Evolutionary conservation across 2,113 vertebrate species (phyloP), one percentile per base, ranked within the genome.

Genomic region (Indri indri): DNA sequence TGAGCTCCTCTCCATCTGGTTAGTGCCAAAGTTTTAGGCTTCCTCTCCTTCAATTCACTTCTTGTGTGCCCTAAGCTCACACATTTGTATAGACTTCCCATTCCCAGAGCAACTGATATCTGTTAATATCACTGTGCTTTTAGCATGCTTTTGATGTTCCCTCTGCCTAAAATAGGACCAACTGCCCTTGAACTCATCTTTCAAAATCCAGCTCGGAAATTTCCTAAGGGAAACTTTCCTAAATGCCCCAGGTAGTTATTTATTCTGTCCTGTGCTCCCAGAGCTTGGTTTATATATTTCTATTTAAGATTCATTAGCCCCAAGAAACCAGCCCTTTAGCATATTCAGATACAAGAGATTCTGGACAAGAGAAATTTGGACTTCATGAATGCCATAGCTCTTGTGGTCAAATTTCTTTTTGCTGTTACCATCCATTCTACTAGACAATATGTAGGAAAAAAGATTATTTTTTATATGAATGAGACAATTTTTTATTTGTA

Each of bases 311-410:
- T 11, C 70, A n/a, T 50, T 94, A n/a, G 4, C 27, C 37, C 73
- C 23, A 65, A 82, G 70, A 95, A 86, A 77, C 20, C 45, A 89
- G 45, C 42, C 6, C 23, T 52, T 79, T 65, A 63, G 42, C 65
- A 86, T 65, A 89, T 81, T 89, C 37, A 90, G 66, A 82, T 83
- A 92, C 7, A 77, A 91, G 54, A 90, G 27, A 57, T 70, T 96
- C 86, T 73, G 40, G 81, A 25, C 77, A 77, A 77, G 52, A 87
- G 25, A 70, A 47, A 92, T 82, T 89, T 82, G 86, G 76, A 92
- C 23, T 61, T 96, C 30, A 80, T 45, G 9, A 93, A 70, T 76
- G 76, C 8, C 18, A 82, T 17, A 71, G 42, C 27, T 32, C 34
- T 68, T 59, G 25, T 2, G n/a, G 22, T 86, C 61, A 92, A n/a